A percentile compares a stretch with the other conserved stretches of the same genome.
These are phyloP conservation scores for Myathropa florea DNA, from an alignment of 2,888 invertebrate species.

Conservation along the genomic window DNA sequence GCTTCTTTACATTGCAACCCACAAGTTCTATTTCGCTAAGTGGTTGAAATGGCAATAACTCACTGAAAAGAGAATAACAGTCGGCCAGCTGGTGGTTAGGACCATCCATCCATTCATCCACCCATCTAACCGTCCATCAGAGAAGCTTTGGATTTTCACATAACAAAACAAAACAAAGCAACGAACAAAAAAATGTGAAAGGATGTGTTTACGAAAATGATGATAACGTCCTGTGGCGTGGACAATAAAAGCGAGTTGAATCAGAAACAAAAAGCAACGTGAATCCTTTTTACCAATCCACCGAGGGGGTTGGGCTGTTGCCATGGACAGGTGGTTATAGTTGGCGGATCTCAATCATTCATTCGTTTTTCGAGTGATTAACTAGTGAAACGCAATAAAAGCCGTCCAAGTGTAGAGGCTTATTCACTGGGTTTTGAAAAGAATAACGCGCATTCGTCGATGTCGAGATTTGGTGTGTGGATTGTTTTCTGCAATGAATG, in stretches of 20 bases:
- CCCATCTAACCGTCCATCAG: not conserved
- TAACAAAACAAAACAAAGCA: not conserved
- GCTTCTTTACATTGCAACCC: not conserved
- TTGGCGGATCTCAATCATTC: no score
- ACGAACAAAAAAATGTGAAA: not conserved
- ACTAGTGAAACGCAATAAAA: not conserved
- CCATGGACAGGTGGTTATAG: no score
- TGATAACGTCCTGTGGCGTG: not conserved
- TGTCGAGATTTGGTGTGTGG: not conserved
- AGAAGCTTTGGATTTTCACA: not conserved
- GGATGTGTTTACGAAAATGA: not conserved
- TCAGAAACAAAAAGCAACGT: not conserved
- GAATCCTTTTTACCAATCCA: no score
- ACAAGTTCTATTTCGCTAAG: constrained; percentile 10
- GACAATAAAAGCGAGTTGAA: not conserved
- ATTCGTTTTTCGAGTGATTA: not conserved
- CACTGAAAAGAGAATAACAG: constrained; percentile 25
- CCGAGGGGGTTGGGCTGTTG: no score
- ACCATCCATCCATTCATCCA: not conserved
- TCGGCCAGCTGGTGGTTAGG: not conserved
- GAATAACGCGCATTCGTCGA: not conserved
- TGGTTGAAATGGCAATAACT: constrained; percentile 43
- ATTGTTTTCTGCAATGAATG: not conserved
- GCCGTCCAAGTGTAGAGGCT: not conserved
- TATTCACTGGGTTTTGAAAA: not conserved